These are phyloP conservation scores for Dreissena polymorpha DNA, from an alignment of 1,140 invertebrate genomes.

Conservation along the genomic window DNA sequence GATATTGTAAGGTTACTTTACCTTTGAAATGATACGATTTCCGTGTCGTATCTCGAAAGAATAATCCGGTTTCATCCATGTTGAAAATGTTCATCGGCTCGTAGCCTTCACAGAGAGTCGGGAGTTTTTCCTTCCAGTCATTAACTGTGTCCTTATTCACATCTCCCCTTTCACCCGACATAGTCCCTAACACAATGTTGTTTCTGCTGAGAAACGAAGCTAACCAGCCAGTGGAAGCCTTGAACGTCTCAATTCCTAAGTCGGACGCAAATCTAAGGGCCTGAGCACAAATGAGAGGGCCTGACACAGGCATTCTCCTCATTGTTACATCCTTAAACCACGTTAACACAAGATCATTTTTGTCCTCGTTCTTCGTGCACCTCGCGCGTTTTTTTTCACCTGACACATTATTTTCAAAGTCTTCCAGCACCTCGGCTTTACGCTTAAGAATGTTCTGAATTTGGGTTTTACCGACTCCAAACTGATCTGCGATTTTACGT, in stretches of 20 bases:
- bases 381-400: constrained; percentile 16
- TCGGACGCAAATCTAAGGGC: constrained; percentile 53
- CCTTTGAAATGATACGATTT: constrained; percentile 40
- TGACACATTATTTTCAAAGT: too few species aligned
- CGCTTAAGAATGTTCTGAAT: too few species aligned
- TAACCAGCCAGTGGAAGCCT: constrained; percentile 66
- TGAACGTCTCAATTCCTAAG: constrained; percentile 54
- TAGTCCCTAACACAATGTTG: constrained; percentile 50
- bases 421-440: too few species aligned
- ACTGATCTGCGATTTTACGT: too few species aligned
- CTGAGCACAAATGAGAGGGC: constrained; percentile 47
- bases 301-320: constrained; percentile 31
- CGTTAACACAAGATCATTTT: constrained; percentile 27
- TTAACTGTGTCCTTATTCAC: constrained; percentile 27
- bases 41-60: constrained; percentile 36
- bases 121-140: constrained; percentile 47
- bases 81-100: constrained; percentile 60
- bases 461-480: too few species aligned
- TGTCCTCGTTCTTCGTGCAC: constrained; percentile 34
- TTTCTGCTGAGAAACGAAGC: constrained; percentile 49
- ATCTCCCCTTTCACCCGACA: constrained; percentile 50
- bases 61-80: constrained; percentile 63
- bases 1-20: constrained; percentile 2
- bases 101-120: constrained; percentile 50
- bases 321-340: constrained; percentile 41